These are phyloP conservation scores for Dromas ardeola DNA, from an alignment of 2,113 vertebrate genomes.

Conservation along the genomic window DNA sequence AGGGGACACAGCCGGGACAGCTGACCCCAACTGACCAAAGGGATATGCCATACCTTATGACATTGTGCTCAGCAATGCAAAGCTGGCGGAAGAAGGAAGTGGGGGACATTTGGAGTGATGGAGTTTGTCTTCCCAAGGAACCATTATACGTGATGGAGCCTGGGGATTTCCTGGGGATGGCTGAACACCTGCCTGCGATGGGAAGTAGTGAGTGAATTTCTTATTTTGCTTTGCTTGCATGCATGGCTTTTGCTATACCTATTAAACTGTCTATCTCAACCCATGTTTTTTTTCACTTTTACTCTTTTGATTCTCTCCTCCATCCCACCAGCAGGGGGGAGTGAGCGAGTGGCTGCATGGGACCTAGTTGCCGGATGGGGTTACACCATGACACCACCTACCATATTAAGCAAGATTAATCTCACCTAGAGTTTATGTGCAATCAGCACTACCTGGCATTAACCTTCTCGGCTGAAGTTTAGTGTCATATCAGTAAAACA, in stretches of 20 bases:
- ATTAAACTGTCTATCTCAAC: neutral
- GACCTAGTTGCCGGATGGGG: neutral
- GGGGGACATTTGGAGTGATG: neutral
- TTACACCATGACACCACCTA: neutral
- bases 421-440: neutral
- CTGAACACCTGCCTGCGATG: neutral
- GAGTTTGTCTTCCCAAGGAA: neutral
- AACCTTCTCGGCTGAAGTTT: neutral
- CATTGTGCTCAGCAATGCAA: neutral
- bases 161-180: neutral
- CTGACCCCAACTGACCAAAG: neutral
- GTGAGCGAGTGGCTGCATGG: fast-evolving
- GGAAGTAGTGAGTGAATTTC: neutral
- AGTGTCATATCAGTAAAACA: neutral
- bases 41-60: neutral
- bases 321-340: fast-evolving
- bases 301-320: neutral
- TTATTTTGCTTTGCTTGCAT: neutral
- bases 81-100: neutral
- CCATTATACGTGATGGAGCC: fast-evolving
- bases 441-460: neutral
- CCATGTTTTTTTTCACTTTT: neutral
- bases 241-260: neutral
- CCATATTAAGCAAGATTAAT: neutral
- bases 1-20: neutral